Evolutionary conservation across 2,113 vertebrate genomes (phyloP).

Genomic region (Nestor notabilis): DNA sequence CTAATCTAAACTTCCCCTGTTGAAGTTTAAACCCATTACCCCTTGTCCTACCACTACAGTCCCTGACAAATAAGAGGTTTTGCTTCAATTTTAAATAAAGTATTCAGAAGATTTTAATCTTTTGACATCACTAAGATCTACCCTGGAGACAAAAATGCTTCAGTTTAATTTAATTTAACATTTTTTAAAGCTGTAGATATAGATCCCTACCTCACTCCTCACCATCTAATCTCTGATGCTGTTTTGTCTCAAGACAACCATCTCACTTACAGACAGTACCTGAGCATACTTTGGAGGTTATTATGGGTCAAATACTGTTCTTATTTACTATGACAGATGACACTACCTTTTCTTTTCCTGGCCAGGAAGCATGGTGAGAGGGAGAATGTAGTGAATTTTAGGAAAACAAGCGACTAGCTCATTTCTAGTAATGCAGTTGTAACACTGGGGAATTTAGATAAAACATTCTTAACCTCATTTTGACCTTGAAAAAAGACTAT

Average conservation of each 20-base stretch:
- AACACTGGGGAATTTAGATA: neutral
- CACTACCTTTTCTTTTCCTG: neutral
- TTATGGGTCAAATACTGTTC: neutral
- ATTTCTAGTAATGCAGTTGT: neutral
- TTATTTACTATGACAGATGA: neutral
- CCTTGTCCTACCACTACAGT: too few species aligned
- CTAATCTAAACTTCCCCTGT: too few species aligned
- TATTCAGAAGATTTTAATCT: neutral
- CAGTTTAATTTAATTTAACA: neutral
- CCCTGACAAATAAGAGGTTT: neutral
- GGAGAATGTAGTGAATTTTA: neutral
- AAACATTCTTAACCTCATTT: neutral
- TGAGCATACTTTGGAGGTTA: neutral
- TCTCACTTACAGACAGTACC: neutral
- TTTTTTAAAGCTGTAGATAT: neutral
- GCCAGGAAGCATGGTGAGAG: neutral
- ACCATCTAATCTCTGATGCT: neutral
- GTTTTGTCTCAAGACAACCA: neutral
- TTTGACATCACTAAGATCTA: neutral
- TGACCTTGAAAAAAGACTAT: neutral
- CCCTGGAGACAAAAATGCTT: neutral
- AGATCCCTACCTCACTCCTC: neutral
- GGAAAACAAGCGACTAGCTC: neutral
- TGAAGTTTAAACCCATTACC: too few species aligned
- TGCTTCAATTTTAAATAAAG: neutral